Conservation (phyloP, 2,797 vertebrate genomes). For the Triplophysa yarkandensis region DNA sequence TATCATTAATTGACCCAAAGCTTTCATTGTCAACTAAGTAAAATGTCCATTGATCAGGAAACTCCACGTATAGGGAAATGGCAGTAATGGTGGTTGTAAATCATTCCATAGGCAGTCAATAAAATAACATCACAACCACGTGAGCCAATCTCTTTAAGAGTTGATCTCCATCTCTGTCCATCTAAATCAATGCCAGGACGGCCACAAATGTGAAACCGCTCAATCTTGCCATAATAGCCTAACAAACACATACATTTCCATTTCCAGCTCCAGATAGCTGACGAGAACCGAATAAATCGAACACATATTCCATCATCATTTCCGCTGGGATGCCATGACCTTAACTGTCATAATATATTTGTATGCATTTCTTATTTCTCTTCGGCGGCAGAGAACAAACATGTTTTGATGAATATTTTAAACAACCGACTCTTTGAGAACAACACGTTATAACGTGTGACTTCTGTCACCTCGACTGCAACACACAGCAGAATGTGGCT, state of each 20-base stretch:
- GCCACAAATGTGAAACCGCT: slow-evolving; percentile 23
- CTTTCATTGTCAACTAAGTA: slow-evolving; percentile 75
- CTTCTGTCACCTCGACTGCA: slow-evolving; percentile 1
- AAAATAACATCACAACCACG: slow-evolving; percentile 54
- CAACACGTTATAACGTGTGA: background rate
- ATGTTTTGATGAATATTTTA: slow-evolving; percentile 4
- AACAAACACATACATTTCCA: slow-evolving; percentile 41
- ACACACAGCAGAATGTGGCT: slow-evolving; percentile 4
- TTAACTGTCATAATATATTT: slow-evolving; percentile 23
- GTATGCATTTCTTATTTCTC: background rate
- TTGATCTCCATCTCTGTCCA: slow-evolving; percentile 65
- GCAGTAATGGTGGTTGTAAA: slow-evolving; percentile 75
- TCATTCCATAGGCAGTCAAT: slow-evolving; percentile 68
- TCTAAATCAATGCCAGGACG: slow-evolving; percentile 33
- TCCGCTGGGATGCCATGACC: slow-evolving; percentile 10
- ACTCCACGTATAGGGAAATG: slow-evolving; percentile 69
- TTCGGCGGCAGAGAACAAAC: slow-evolving; percentile 13
- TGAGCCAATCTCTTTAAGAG: slow-evolving; percentile 55
- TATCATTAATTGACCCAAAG: slow-evolving; percentile 77
- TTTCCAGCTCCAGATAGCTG: slow-evolving; percentile 38
- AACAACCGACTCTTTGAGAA: slow-evolving; percentile 1
- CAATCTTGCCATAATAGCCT: slow-evolving; percentile 43
- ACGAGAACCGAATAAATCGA: slow-evolving; percentile 22
- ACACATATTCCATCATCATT: slow-evolving; percentile 31
- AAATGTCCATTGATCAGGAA: slow-evolving; percentile 76